phyloP scores from a whole-genome alignment of 2,888 invertebrate species.

The Aphidius colemani region DNA sequence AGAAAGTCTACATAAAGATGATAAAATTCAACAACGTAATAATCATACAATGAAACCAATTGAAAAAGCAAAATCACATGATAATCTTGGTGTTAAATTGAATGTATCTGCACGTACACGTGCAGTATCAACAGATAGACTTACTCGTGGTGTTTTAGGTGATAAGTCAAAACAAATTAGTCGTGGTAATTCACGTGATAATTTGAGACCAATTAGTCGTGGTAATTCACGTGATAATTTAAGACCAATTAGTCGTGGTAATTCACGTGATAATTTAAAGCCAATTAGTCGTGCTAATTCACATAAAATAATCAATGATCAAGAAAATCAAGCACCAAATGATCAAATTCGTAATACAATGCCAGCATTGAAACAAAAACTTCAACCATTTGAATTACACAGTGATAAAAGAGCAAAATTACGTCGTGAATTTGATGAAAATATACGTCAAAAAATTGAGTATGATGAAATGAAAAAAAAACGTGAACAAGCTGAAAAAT shows the following conservation, averaged over 20 bases:
- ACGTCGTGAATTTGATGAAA: slow-evolving; percentile 66
- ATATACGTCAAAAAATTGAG: slow-evolving; percentile 62
- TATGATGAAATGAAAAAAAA: slow-evolving; percentile 62
- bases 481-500: slow-evolving; percentile 52
- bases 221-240: slow-evolving; percentile 10
- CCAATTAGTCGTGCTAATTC: not conserved
- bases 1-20: slow-evolving; percentile 32
- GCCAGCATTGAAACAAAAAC: slow-evolving; percentile 24
- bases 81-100: not conserved
- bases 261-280: not conserved
- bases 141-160: slow-evolving; percentile 2
- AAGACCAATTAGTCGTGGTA: not conserved
- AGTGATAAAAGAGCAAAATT: slow-evolving; percentile 70
- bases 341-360: slow-evolving; percentile 7
- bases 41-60: not conserved
- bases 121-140: not conserved
- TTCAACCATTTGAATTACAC: slow-evolving; percentile 56
- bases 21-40: not conserved
- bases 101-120: not conserved
- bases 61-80: not conserved
- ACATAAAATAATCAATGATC: not conserved
- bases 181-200: not conserved
- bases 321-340: slow-evolving; percentile 9
- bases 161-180: not conserved
- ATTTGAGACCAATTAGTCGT: slow-evolving; percentile 1